A percentile compares a stretch with the other conserved stretches of the same genome.
Evolutionary conservation across 2,797 vertebrate genomes (phyloP).

Genomic region (Epinephelus malabaricus): DNA sequence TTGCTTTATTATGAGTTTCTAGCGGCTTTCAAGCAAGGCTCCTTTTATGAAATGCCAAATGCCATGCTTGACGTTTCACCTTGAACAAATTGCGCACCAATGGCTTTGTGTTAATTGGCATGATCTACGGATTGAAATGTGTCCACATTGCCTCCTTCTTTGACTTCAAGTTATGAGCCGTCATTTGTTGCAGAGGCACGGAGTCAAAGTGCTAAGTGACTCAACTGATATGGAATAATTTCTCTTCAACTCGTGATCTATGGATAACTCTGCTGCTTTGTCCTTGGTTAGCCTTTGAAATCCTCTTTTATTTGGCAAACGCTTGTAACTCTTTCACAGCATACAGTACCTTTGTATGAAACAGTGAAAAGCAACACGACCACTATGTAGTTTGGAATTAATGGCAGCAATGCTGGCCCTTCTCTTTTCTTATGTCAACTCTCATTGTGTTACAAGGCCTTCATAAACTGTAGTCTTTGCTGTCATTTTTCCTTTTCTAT

Average conservation of each 20-base stretch:
- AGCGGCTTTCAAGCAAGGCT: conserved; percentile 11
- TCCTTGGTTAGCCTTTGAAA: conserved; percentile 57
- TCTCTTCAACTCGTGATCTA: conserved; percentile 43
- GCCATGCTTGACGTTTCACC: conserved; percentile 43
- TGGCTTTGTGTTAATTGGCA: conserved; percentile 36
- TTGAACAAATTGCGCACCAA: conserved; percentile 35
- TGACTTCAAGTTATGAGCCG: conserved; percentile 32
- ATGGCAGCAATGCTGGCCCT: conserved; percentile 26
- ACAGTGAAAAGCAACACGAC: conserved; percentile 37
- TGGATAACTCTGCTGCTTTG: conserved; percentile 47
- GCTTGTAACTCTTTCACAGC: conserved; percentile 26
- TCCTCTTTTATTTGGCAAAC: conserved; percentile 44
- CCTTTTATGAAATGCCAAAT: background rate
- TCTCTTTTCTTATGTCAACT: conserved; percentile 33
- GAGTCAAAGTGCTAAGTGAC: conserved; percentile 45
- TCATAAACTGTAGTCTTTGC: conserved; percentile 30
- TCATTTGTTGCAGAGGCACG: conserved; percentile 22
- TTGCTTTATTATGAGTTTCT: conserved; percentile 6
- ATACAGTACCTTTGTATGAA: conserved; percentile 30
- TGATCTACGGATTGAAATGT: conserved; percentile 33
- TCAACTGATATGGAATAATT: conserved; percentile 56
- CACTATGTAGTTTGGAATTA: conserved; percentile 46
- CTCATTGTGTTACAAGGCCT: conserved; percentile 50
- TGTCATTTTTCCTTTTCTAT: conserved; percentile 48
- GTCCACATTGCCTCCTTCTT: conserved; percentile 9